Evolutionary conservation across 92 coral and sea anemone species (phyloP).

Genomic region (Isaurus tuberculatus): DNA sequence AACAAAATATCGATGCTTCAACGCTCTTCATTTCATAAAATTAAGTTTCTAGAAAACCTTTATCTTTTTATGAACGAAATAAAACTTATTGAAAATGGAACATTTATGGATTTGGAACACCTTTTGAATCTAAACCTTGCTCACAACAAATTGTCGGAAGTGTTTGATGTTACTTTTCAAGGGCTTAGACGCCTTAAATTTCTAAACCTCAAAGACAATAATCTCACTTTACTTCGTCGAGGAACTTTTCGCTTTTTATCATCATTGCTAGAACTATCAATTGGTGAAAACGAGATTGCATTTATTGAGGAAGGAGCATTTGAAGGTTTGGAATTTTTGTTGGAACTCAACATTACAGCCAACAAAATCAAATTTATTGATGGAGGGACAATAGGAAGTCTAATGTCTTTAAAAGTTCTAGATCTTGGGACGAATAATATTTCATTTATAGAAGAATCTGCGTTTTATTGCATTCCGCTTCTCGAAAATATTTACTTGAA

Average conservation of each 20-base stretch:
- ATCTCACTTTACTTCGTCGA: constrained; percentile 44
- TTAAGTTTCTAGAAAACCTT: constrained; percentile 43
- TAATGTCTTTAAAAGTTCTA: constrained; percentile 12
- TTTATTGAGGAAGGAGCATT: constrained; percentile 65
- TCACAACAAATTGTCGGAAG: neutral
- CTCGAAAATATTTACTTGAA: neutral
- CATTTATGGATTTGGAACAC: constrained; percentile 49
- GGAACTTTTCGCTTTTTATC: constrained; percentile 62
- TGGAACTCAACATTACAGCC: neutral
- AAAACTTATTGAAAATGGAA: constrained; percentile 54
- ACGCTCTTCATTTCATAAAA: constrained; percentile 25
- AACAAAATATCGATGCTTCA: constrained; percentile 14
- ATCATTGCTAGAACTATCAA: constrained; percentile 39
- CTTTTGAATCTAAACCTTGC: neutral
- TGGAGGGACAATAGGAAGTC: constrained; percentile 6
- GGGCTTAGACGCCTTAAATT: constrained; percentile 39
- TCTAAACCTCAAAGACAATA: constrained; percentile 55
- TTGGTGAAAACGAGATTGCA: constrained; percentile 62
- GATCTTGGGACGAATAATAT: constrained; percentile 15
- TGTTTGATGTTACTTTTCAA: constrained; percentile 11
- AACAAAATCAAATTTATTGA: neutral
- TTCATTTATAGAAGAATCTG: neutral
- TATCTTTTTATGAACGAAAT: constrained; percentile 57
- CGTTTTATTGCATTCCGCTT: constrained; percentile 28
- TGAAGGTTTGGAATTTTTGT: constrained; percentile 20